These are phyloP conservation scores for Poicephalus meyeri DNA, from an alignment of 2,113 vertebrate genomes.

Conservation along the genomic window DNA sequence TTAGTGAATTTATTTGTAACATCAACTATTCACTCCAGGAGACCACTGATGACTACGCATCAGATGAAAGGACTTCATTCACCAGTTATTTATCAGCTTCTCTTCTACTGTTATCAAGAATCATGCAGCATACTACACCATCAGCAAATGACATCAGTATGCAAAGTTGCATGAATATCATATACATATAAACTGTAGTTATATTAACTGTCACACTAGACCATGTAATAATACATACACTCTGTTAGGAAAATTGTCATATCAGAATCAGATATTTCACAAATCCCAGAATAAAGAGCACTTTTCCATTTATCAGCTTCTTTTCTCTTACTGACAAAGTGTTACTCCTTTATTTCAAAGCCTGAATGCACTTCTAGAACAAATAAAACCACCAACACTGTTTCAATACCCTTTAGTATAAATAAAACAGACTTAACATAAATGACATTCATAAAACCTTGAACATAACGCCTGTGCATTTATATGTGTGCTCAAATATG, in stretches of 20 bases:
- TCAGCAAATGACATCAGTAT: background rate
- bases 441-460: background rate
- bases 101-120: background rate
- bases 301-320: background rate
- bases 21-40: background rate
- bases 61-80: background rate
- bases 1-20: background rate
- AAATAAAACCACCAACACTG: background rate
- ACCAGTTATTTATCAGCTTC: background rate
- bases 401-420: background rate
- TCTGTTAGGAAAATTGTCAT: background rate
- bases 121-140: background rate
- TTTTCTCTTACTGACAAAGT: background rate
- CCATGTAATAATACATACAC: background rate
- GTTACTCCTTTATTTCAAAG: background rate
- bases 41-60: background rate
- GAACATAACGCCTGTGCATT: background rate
- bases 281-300: background rate
- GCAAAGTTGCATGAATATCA: background rate
- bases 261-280: background rate
- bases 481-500: background rate
- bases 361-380: background rate
- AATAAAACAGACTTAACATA: background rate
- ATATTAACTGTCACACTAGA: background rate
- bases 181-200: background rate